phyloP scores from a whole-genome alignment of 2,888 invertebrate genomes.

The Ganaspis brasiliensis region DNA sequence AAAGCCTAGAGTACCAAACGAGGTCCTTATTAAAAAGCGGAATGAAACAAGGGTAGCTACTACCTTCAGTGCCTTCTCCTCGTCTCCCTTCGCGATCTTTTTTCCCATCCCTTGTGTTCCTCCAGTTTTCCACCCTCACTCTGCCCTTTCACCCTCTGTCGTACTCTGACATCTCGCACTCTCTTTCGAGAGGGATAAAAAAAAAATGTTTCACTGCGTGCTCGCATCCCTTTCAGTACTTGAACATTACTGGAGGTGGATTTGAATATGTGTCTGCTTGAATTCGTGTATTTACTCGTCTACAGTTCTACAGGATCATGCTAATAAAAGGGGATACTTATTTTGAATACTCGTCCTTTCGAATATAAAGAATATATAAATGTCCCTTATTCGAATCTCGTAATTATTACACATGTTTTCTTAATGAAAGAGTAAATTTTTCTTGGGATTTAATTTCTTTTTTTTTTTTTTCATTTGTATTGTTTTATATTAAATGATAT shows the following conservation, averaged over 20 bases:
- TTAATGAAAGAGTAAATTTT: neutral
- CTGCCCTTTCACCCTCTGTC: conserved; percentile 31
- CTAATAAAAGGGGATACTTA: conserved; percentile 6
- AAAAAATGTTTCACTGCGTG: conserved; percentile 46
- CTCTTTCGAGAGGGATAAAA: conserved; percentile 48
- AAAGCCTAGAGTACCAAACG: conserved; percentile 81
- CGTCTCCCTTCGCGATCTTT: conserved; percentile 50
- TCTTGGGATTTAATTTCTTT: no score
- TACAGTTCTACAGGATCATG: conserved; percentile 23
- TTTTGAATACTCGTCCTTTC: conserved; percentile 24
- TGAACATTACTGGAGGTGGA: conserved; percentile 38
- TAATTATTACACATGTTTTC: neutral
- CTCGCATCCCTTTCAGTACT: conserved; percentile 34
- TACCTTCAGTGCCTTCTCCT: conserved; percentile 57
- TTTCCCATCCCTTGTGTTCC: conserved; percentile 48
- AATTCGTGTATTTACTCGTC: conserved; percentile 36
- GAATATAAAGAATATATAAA: neutral
- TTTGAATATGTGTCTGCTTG: conserved; percentile 34
- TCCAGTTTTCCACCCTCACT: conserved; percentile 47
- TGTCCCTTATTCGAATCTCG: neutral
- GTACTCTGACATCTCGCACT: conserved; percentile 45
- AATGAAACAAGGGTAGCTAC: conserved; percentile 77
- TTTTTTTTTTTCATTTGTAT: no score
- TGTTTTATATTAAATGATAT: no score
- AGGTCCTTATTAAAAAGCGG: conserved; percentile 81